These are phyloP conservation scores for Ophion ventricosus DNA, from an alignment of 2,888 invertebrate species.

Conservation along the genomic window DNA sequence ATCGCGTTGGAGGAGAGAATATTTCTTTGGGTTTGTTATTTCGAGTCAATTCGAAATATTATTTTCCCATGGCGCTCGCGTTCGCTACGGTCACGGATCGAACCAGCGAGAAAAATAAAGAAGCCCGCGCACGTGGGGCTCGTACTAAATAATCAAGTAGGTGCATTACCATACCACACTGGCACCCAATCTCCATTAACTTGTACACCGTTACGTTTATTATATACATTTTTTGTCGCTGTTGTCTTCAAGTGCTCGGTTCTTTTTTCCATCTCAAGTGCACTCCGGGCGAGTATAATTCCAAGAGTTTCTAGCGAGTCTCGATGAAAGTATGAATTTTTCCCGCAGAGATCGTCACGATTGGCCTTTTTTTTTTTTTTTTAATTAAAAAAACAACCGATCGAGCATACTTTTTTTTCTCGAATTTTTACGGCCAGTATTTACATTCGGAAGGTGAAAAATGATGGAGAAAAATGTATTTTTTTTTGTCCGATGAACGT, in stretches of 20 bases:
- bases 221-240: slow-evolving; percentile 18
- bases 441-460: no score
- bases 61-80: slow-evolving; percentile 42
- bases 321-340: slow-evolving; percentile 68
- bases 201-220: slow-evolving; percentile 61
- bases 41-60: slow-evolving; percentile 23
- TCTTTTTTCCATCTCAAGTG: slow-evolving; percentile 14
- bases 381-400: no score
- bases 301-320: slow-evolving; percentile 53
- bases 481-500: no score
- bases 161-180: slow-evolving; percentile 68
- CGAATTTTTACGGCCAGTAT: no score
- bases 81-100: slow-evolving; percentile 61
- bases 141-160: slow-evolving; percentile 69
- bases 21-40: not conserved
- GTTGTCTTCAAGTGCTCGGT: slow-evolving; percentile 47
- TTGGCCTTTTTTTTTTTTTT: no score
- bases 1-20: not conserved
- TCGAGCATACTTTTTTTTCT: no score
- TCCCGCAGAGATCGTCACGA: slow-evolving; percentile 12
- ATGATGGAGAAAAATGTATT: no score
- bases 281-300: slow-evolving; percentile 55
- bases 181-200: slow-evolving; percentile 65
- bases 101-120: slow-evolving; percentile 54
- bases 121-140: slow-evolving; percentile 70